These are phyloP conservation scores for Triplophysa bombifrons DNA, from an alignment of 2,797 vertebrate species.

Conservation along the genomic window DNA sequence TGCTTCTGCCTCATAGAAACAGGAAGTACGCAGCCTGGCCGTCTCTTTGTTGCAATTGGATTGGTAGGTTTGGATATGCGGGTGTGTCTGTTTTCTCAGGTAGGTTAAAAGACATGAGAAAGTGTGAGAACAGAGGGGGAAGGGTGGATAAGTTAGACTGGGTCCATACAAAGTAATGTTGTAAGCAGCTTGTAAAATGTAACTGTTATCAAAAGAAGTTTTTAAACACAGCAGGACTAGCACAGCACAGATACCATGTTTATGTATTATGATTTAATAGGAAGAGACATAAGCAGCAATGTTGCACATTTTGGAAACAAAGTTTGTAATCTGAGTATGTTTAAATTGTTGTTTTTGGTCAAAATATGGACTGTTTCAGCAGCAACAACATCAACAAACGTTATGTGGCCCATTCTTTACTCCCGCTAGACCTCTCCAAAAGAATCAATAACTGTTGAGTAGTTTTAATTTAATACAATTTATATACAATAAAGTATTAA, in stretches of 20 bases:
- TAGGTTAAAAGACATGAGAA: slow-evolving; percentile 73
- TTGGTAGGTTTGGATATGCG: slow-evolving; percentile 70
- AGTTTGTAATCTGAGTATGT: not conserved
- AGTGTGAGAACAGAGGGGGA: slow-evolving; percentile 52
- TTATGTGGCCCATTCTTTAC: too few species aligned
- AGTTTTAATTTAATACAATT: too few species aligned
- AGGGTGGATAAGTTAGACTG: slow-evolving; percentile 29
- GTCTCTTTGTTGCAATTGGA: slow-evolving; percentile 60
- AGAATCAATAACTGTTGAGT: too few species aligned
- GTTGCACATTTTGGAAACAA: not conserved
- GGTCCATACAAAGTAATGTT: slow-evolving; percentile 9
- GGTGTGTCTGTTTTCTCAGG: slow-evolving; percentile 75
- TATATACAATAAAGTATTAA: too few species aligned
- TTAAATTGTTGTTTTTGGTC: too few species aligned
- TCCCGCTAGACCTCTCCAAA: too few species aligned
- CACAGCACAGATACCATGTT: not conserved
- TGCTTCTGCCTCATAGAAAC: slow-evolving; percentile 64
- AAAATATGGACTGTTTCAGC: too few species aligned
- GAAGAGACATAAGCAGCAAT: not conserved
- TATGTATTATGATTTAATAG: not conserved
- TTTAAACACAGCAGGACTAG: not conserved
- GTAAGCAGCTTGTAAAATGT: slow-evolving; percentile 1
- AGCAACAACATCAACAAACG: too few species aligned
- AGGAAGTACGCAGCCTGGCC: slow-evolving; percentile 76
- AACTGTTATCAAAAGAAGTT: not conserved